Evolutionary conservation across 2,113 vertebrate genomes (phyloP).

Genomic region (Hipposideros armiger): DNA sequence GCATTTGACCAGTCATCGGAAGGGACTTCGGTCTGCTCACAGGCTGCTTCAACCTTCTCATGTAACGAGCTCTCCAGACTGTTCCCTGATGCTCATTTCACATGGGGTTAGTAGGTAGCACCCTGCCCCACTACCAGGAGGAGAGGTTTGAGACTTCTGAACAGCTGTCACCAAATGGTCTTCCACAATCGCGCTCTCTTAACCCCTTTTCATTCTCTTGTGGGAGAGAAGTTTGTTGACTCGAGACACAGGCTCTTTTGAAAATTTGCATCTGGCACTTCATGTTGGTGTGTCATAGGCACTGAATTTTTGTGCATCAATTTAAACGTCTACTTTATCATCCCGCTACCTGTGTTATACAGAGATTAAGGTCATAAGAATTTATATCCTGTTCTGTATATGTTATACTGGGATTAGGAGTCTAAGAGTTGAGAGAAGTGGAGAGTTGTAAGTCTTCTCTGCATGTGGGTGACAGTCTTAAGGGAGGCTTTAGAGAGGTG

Average conservation of each 20-base stretch:
- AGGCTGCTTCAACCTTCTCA: not conserved
- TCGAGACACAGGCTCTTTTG: slow-evolving; percentile 1
- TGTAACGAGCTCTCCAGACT: not conserved
- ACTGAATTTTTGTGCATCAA: not conserved
- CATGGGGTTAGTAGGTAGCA: not conserved
- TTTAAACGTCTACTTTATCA: not conserved
- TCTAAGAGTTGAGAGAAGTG: not conserved
- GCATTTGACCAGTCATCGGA: not conserved
- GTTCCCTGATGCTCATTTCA: not conserved
- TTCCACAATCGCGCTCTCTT: not conserved
- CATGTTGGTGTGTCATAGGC: not conserved
- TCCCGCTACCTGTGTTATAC: not conserved
- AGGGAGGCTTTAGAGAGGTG: not conserved
- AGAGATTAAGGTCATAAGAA: not conserved
- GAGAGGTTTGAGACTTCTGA: not conserved
- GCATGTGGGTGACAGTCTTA: too few species aligned
- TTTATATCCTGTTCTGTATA: not conserved
- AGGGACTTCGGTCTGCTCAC: not conserved
- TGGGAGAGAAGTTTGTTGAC: slow-evolving; percentile 1
- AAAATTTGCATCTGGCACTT: not conserved
- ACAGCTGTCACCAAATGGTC: not conserved
- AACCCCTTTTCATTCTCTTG: not conserved
- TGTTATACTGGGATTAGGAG: not conserved
- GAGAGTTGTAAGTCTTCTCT: not conserved
- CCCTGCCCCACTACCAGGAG: too few species aligned